phyloP scores from a whole-genome alignment of 2,888 invertebrate genomes.

The Acleris emargana region DNA sequence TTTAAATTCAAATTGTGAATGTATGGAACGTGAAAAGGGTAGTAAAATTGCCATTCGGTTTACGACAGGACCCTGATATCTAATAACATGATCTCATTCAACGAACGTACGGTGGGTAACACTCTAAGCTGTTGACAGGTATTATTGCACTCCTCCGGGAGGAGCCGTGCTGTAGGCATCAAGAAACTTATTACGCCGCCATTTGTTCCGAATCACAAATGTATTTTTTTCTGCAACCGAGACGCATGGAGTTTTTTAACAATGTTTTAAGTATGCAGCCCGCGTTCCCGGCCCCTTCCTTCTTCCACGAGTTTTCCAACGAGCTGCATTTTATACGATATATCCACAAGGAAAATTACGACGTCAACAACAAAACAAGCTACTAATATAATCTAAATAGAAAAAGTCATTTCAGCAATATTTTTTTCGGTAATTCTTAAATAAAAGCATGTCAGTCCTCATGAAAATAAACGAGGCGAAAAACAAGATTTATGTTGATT shows the following conservation, averaged over 20 bases:
- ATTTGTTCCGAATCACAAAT: constrained; percentile 40
- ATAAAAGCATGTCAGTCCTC: constrained; percentile 34
- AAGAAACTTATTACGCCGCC: constrained; percentile 40
- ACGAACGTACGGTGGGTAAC: constrained; percentile 12
- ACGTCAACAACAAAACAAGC: constrained; percentile 31
- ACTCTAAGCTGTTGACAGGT: constrained; percentile 35
- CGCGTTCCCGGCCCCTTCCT: constrained; percentile 56
- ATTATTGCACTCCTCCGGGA: constrained; percentile 12
- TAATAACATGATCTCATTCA: constrained; percentile 23
- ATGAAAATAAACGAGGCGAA: constrained; percentile 38
- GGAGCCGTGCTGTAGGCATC: constrained; percentile 12
- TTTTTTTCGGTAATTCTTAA: constrained; percentile 29
- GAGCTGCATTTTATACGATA: constrained; percentile 66
- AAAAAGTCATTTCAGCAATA: constrained; percentile 35
- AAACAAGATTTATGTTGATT: constrained; percentile 41
- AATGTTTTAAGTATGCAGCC: constrained; percentile 64
- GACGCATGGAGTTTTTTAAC: constrained; percentile 64
- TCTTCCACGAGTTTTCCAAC: constrained; percentile 36
- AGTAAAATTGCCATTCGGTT: constrained; percentile 28
- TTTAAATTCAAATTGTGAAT: constrained; percentile 21
- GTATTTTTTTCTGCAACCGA: constrained; percentile 46
- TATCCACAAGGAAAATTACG: constrained; percentile 35
- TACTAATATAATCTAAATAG: constrained; percentile 18
- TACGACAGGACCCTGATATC: constrained; percentile 22
- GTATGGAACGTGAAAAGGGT: constrained; percentile 18